Percentiles rank a stretch among this genome's conserved stretches.
phyloP scores from a whole-genome alignment of 2,888 invertebrate genomes.

The Agrotis ipsilon region DNA sequence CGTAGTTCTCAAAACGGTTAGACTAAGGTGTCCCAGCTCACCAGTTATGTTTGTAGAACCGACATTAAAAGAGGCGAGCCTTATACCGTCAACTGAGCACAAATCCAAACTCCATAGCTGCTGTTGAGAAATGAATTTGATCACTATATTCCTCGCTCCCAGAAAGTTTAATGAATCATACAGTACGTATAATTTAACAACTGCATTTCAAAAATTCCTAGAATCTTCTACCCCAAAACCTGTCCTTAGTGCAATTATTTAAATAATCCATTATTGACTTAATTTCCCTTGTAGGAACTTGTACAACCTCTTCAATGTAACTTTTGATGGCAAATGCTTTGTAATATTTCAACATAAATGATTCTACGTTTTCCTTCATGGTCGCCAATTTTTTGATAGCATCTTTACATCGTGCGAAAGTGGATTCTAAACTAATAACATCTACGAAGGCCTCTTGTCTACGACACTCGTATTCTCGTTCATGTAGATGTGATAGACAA shows the following conservation, averaged over 20 bases:
- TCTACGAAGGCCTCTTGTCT: constrained; percentile 29
- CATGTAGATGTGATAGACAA: not conserved
- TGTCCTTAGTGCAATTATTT: constrained; percentile 45
- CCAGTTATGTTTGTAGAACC: no score
- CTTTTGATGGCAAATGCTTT: constrained; percentile 68
- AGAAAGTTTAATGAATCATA: not conserved
- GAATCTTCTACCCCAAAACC: constrained; percentile 58
- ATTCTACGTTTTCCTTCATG: constrained; percentile 59
- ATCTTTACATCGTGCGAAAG: constrained; percentile 50
- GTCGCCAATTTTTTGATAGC: constrained; percentile 56
- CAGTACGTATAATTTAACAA: not conserved
- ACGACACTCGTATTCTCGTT: not conserved
- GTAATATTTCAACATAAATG: constrained; percentile 67
- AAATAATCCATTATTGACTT: constrained; percentile 53
- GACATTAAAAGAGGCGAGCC: no score
- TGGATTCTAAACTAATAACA: constrained; percentile 44
- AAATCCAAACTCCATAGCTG: no score
- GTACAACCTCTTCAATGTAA: constrained; percentile 69
- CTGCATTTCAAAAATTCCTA: not conserved
- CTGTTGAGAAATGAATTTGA: not conserved
- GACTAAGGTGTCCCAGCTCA: no score
- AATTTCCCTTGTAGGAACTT: constrained; percentile 57
- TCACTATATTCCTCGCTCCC: no score
- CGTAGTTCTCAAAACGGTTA: no score
- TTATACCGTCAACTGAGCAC: no score